A percentile compares a stretch with the other conserved stretches of the same genome.
phyloP scores from a whole-genome alignment of 2,113 vertebrate species.

The Emberiza fucata region DNA sequence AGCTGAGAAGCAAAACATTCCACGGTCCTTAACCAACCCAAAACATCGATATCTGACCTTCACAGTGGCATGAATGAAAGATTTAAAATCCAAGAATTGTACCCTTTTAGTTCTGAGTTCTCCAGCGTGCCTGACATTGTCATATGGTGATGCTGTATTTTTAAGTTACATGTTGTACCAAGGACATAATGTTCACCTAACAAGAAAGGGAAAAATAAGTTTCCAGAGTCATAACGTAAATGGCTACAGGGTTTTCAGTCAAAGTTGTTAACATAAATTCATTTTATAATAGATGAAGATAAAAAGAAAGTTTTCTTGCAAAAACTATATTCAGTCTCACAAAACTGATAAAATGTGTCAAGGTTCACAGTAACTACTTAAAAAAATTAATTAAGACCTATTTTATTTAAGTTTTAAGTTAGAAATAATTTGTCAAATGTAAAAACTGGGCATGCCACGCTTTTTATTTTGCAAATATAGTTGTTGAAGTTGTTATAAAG shows the following conservation, averaged over 20 bases:
- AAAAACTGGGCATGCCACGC: not conserved
- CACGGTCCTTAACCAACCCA: not conserved
- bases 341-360: not conserved
- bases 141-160: not conserved
- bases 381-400: not conserved
- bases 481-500: not conserved
- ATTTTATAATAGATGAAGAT: not conserved
- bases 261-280: not conserved
- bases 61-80: slow-evolving; percentile 59
- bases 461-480: not conserved
- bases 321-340: not conserved
- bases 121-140: not conserved
- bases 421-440: not conserved
- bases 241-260: not conserved
- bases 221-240: not conserved
- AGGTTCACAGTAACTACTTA: not conserved
- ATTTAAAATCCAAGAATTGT: slow-evolving; percentile 13
- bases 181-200: not conserved
- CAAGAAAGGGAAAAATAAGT: not conserved
- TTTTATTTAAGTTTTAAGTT: not conserved
- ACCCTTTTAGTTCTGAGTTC: not conserved
- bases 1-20: slow-evolving; percentile 63
- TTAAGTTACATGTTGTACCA: not conserved
- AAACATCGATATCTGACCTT: slow-evolving; percentile 44
- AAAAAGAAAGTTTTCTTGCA: not conserved